phyloP scores from a whole-genome alignment of 2,113 vertebrate species.

The Ivindomyrus marchei region DNA sequence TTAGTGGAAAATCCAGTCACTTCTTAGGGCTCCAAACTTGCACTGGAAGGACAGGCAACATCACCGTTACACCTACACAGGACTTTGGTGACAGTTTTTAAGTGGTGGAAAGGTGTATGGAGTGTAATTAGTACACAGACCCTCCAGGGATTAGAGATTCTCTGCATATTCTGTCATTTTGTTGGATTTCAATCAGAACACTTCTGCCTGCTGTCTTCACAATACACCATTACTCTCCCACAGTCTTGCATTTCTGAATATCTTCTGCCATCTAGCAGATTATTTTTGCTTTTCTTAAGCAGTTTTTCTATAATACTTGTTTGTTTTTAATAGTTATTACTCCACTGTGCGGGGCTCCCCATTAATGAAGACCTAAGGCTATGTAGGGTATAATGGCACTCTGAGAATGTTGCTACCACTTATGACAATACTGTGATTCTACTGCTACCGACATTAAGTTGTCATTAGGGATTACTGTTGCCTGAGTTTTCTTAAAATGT shows the following conservation, averaged over 20 bases:
- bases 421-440: background rate
- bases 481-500: background rate
- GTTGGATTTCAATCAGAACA: background rate
- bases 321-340: background rate
- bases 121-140: background rate
- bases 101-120: background rate
- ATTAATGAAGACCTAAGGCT: background rate
- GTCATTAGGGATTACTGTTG: background rate
- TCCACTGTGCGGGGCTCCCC: background rate
- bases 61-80: background rate
- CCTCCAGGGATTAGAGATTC: background rate
- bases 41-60: background rate
- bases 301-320: background rate
- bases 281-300: background rate
- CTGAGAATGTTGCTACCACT: background rate
- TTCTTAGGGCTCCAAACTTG: background rate
- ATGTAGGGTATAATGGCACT: background rate
- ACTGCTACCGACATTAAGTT: background rate
- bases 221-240: background rate
- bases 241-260: background rate
- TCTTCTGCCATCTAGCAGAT: background rate
- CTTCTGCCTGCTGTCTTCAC: background rate
- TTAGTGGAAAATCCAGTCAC: background rate
- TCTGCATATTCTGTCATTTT: background rate
- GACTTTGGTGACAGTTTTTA: background rate